These are phyloP conservation scores for Drosophila paulistorum DNA, from an alignment of 1,140 invertebrate species.

Conservation along the genomic window DNA sequence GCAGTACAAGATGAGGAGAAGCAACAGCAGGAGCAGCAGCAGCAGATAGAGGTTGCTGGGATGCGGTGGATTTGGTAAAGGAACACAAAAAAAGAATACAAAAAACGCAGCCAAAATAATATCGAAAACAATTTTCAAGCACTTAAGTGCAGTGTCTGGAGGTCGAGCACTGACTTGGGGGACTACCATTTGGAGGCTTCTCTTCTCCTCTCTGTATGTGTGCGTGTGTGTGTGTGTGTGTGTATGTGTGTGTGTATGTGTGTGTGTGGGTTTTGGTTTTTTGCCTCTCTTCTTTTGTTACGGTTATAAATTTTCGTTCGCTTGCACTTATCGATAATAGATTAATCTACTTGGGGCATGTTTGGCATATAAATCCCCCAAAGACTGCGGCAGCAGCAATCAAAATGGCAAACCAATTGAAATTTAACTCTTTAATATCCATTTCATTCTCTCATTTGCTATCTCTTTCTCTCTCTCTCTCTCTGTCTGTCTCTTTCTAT, in stretches of 20 bases:
- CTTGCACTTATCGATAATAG: slow-evolving; percentile 82
- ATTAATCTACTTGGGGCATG: slow-evolving; percentile 82
- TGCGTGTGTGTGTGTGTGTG: neutral
- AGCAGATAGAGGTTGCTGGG: neutral
- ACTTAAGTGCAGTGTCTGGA: slow-evolving; percentile 79
- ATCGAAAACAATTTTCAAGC: slow-evolving; percentile 82
- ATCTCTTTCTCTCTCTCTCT: neutral
- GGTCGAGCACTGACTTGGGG: slow-evolving; percentile 52
- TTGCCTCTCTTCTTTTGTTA: slow-evolving; percentile 48
- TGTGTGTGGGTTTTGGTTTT: neutral
- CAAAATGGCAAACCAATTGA: slow-evolving; percentile 10
- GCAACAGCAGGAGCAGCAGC: neutral
- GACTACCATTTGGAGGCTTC: slow-evolving; percentile 44
- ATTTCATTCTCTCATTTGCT: neutral
- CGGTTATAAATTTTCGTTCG: slow-evolving; percentile 77
- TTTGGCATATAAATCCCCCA: slow-evolving; percentile 64
- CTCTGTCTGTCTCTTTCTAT: neutral
- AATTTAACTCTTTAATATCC: slow-evolving; percentile 18
- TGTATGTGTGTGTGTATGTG: neutral
- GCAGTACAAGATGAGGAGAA: slow-evolving; percentile 36
- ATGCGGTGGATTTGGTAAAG: slow-evolving; percentile 17
- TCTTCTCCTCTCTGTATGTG: neutral
- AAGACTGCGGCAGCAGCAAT: slow-evolving; percentile 28
- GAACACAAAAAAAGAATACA: too few species aligned
- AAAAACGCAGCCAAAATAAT: slow-evolving; percentile 66